These are phyloP conservation scores for Dastarcus helophoroides DNA, from an alignment of 2,888 invertebrate genomes.

Conservation along the genomic window DNA sequence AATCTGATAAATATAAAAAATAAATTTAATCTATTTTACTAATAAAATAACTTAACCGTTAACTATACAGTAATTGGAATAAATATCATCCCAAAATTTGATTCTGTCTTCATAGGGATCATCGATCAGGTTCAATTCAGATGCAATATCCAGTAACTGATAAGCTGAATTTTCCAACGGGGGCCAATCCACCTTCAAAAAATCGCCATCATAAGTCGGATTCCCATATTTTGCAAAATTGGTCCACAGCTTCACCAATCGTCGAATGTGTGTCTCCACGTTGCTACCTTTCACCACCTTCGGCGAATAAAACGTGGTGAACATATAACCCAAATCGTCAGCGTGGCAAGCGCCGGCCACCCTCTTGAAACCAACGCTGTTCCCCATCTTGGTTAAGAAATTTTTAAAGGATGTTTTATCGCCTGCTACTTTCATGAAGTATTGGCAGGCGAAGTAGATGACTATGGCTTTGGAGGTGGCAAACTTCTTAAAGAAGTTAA, in stretches of 20 bases:
- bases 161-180: constrained; percentile 19
- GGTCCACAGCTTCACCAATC: constrained; percentile 19
- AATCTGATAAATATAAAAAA: too few relatives aligned
- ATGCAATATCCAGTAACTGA: constrained; percentile 24
- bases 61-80: too few relatives aligned
- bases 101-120: constrained; percentile 23
- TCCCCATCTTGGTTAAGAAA: constrained; percentile 5
- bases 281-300: constrained; percentile 11
- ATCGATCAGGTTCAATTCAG: constrained; percentile 15
- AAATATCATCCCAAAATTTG: constrained; percentile 24
- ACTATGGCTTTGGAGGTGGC: background rate
- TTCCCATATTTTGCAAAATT: constrained; percentile 19
- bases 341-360: constrained; percentile 17
- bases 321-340: constrained; percentile 21
- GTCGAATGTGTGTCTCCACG: constrained; percentile 15
- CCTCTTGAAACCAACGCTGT: constrained; percentile 6
- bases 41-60: too few relatives aligned
- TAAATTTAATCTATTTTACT: too few relatives aligned
- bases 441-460: background rate
- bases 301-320: constrained; percentile 14
- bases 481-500: constrained; percentile 8
- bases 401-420: constrained; percentile 4
- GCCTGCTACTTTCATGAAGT: constrained; percentile 1
- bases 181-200: constrained; percentile 20
- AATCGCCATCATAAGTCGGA: constrained; percentile 13